A percentile compares a stretch with the other conserved stretches of the same genome.
Conservation (phyloP, 1,140 invertebrate genomes). For the Maniola jurtina region DNA sequence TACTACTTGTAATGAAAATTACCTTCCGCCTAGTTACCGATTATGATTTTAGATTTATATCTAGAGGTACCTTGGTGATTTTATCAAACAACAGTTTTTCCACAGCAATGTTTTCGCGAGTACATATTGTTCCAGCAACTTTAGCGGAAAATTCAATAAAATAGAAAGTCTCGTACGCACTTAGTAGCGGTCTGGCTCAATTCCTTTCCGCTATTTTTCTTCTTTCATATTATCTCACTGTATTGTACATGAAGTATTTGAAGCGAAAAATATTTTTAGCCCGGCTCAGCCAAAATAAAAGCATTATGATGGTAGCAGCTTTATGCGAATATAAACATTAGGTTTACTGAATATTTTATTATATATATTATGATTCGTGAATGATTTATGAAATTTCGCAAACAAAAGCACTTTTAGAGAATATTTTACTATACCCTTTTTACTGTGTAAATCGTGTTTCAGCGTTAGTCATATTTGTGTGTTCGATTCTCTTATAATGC, state of each 20-base stretch:
- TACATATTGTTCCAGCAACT: conserved; percentile 9
- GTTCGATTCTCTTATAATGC: no score
- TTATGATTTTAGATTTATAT: no score
- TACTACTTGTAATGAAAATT: no score
- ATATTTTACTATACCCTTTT: no score
- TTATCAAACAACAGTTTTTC: background rate
- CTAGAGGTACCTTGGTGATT: background rate
- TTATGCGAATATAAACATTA: background rate
- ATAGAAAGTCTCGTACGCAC: conserved; percentile 16
- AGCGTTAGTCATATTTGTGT: no score
- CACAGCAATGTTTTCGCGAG: background rate
- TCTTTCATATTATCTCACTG: conserved; percentile 15
- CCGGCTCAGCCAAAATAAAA: background rate
- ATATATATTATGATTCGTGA: no score
- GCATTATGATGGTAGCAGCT: background rate
- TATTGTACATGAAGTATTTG: conserved; percentile 12
- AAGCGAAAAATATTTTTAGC: conserved; percentile 5
- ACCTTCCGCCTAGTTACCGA: no score
- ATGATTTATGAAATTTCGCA: no score
- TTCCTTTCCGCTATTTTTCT: conserved; percentile 26
- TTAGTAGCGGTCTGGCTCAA: conserved; percentile 20
- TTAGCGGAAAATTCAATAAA: conserved; percentile 27
- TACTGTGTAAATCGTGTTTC: no score
- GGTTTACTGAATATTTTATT: no score
- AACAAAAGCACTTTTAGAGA: no score